Percentiles rank a stretch among this genome's conserved stretches.
phyloP scores from a whole-genome alignment of 2,888 invertebrate species.

The Cryptocephalus moraei region DNA sequence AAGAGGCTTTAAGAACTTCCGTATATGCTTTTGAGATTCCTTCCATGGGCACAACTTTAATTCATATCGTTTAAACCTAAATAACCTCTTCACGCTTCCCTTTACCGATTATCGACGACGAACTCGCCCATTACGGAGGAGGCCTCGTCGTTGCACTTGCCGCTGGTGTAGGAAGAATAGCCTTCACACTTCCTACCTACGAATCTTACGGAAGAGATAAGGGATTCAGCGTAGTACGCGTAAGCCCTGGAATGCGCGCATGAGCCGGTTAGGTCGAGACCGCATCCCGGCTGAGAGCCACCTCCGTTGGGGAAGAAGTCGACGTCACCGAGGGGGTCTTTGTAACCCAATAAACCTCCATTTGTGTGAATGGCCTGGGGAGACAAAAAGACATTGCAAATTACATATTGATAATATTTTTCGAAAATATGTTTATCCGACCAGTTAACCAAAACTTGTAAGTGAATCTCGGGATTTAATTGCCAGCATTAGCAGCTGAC shows the following conservation, averaged over 20 bases:
- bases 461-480: no score
- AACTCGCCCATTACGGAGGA: conserved; percentile 15
- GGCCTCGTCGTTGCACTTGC: conserved; percentile 7
- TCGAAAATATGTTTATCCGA: no score
- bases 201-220: conserved; percentile 6
- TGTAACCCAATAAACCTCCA: conserved; percentile 15
- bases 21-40: no score
- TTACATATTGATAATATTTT: not conserved
- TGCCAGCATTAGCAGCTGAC: no score
- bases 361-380: conserved; percentile 29
- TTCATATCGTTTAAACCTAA: no score
- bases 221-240: conserved; percentile 35
- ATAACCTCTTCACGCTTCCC: no score
- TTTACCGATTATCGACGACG: conserved; percentile 8
- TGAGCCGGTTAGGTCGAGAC: conserved; percentile 22
- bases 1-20: no score
- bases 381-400: not conserved
- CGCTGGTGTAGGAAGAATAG: conserved; percentile 7
- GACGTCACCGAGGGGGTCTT: conserved; percentile 23
- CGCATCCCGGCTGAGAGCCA: conserved; percentile 31
- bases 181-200: conserved; percentile 6
- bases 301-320: conserved; percentile 35
- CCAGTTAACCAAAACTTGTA: conserved; percentile 17
- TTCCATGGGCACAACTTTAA: no score
- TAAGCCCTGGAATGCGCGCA: conserved; percentile 40